Percentiles rank a stretch among this genome's conserved stretches.
Evolutionary conservation across 2,888 invertebrate species (phyloP).

Genomic region (Orthonevra nobilis): DNA sequence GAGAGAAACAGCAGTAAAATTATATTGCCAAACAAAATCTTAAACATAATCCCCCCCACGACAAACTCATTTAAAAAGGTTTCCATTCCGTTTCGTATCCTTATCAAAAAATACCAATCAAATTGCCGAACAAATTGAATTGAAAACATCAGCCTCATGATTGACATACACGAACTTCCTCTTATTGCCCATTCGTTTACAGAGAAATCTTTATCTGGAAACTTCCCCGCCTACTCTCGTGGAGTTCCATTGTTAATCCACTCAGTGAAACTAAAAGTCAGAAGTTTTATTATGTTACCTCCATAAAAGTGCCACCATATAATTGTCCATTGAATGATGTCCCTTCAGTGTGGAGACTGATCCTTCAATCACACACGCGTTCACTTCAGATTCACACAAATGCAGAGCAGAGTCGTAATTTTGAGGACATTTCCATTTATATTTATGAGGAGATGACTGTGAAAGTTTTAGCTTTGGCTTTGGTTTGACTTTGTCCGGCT

Average conservation of each 20-base stretch:
- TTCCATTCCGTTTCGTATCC: constrained; percentile 27
- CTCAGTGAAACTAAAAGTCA: constrained; percentile 63
- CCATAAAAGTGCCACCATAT: constrained; percentile 64
- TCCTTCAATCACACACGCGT: constrained; percentile 16
- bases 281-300: constrained; percentile 64
- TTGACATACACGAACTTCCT: constrained; percentile 45
- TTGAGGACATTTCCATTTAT: constrained; percentile 54
- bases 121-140: constrained; percentile 62
- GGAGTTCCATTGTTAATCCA: constrained; percentile 54
- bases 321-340: constrained; percentile 65
- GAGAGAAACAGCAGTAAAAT: constrained; percentile 33
- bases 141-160: constrained; percentile 55
- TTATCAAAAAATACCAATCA: constrained; percentile 59
- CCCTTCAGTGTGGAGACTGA: constrained; percentile 38
- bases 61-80: constrained; percentile 55
- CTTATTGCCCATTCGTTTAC: neutral
- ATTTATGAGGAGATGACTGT: constrained; percentile 52
- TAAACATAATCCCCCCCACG: constrained; percentile 28
- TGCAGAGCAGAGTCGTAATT: constrained; percentile 20
- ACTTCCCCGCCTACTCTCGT: constrained; percentile 8
- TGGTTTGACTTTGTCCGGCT: constrained; percentile 2
- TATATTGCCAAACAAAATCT: constrained; percentile 15
- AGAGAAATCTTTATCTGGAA: constrained; percentile 20
- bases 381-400: no score
- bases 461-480: constrained; percentile 29